A percentile compares a stretch with the other conserved stretches of the same genome.
These are phyloP conservation scores for Lepisosteus osseus DNA, from an alignment of 2,113 vertebrate genomes.

Conservation along the genomic window DNA sequence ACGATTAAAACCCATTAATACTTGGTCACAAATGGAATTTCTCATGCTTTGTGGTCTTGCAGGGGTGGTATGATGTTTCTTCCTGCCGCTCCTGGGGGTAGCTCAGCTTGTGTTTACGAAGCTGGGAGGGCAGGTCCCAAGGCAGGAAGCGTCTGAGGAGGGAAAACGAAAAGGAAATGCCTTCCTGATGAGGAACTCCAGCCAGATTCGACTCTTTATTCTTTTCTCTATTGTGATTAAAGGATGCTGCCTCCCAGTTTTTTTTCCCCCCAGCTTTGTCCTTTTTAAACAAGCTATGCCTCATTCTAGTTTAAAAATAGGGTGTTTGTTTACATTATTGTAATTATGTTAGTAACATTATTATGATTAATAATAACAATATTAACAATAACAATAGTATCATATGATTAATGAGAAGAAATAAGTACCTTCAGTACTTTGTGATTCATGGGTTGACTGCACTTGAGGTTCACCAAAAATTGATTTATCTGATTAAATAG, in stretches of 20 bases:
- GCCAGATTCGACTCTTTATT: constrained; percentile 23
- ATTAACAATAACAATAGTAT: too few species aligned
- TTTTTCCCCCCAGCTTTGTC: background rate
- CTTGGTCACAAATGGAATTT: background rate
- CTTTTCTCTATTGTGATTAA: background rate
- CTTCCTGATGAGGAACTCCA: constrained; percentile 51
- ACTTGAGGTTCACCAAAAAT: too few species aligned
- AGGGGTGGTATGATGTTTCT: background rate
- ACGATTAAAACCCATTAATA: background rate
- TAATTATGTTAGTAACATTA: too few species aligned
- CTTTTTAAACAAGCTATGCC: too few species aligned
- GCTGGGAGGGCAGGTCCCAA: constrained; percentile 35
- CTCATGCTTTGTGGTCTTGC: background rate
- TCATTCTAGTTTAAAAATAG: background rate
- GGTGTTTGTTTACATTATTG: too few species aligned
- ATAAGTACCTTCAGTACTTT: too few species aligned
- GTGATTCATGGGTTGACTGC: too few species aligned
- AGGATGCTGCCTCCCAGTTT: background rate
- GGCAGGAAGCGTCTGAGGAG: constrained; percentile 48
- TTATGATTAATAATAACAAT: too few species aligned
- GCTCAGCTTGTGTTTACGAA: constrained; percentile 7
- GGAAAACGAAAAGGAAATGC: constrained; percentile 60
- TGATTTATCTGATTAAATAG: too few species aligned
- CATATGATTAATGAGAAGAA: too few species aligned
- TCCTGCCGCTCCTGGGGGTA: background rate